Percentiles rank a stretch among this genome's conserved stretches.
phyloP scores from a whole-genome alignment of 2,797 vertebrate genomes.

The Eospalax fontanierii region DNA sequence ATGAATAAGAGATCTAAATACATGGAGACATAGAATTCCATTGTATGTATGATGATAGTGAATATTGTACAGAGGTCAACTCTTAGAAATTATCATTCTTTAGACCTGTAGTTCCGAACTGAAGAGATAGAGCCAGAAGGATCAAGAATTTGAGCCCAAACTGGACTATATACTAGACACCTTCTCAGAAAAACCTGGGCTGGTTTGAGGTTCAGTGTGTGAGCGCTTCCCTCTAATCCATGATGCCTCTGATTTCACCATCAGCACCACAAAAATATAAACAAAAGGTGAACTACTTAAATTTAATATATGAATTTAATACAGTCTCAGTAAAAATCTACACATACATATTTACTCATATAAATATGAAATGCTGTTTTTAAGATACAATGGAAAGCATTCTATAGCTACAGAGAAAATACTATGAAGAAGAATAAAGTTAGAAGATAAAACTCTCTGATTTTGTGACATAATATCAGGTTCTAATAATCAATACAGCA shows the following conservation, averaged over 20 bases:
- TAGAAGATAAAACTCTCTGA: neutral
- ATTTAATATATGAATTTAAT: slow-evolving; percentile 3
- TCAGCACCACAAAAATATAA: neutral
- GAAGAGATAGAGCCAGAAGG: neutral
- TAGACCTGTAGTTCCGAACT: neutral
- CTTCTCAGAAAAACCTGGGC: neutral
- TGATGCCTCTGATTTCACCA: neutral
- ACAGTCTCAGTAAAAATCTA: neutral
- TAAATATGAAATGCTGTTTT: neutral
- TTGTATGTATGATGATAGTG: neutral
- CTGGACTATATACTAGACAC: neutral
- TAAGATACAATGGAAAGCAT: neutral
- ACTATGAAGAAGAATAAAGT: neutral
- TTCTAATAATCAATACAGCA: neutral
- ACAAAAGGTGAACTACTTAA: neutral
- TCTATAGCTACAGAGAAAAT: neutral
- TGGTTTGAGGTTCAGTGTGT: neutral
- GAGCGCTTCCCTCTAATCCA: neutral
- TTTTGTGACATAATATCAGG: neutral
- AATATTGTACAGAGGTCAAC: neutral
- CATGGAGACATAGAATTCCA: neutral
- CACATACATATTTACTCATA: neutral
- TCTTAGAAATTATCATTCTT: neutral
- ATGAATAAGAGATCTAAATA: neutral
- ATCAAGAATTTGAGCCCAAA: neutral